Conservation (phyloP, 2,113 vertebrate genomes). For the Cyprinodon brontotheroides region DNA sequence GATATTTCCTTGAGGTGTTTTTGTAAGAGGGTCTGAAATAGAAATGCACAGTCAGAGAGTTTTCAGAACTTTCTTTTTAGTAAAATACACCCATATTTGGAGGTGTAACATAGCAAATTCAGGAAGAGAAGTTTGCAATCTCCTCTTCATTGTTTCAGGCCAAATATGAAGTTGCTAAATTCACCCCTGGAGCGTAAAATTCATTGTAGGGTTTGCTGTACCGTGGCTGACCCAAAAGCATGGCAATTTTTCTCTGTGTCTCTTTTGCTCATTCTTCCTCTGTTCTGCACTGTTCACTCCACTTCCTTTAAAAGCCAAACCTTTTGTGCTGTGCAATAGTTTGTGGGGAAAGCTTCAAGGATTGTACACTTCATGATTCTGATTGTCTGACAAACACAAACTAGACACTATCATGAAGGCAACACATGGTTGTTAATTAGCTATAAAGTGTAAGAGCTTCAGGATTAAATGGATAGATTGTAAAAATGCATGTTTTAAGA, state of each 20-base stretch:
- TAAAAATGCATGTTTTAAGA: background rate
- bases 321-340: slow-evolving; percentile 44
- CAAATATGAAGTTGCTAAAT: slow-evolving; percentile 42
- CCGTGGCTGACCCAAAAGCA: slow-evolving; percentile 12
- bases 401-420: background rate
- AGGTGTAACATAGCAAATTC: no score
- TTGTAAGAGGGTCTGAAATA: no score
- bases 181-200: slow-evolving; percentile 51
- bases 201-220: slow-evolving; percentile 38
- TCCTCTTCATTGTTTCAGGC: slow-evolving; percentile 32
- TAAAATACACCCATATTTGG: no score
- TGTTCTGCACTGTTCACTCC: slow-evolving; percentile 10
- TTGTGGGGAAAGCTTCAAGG: slow-evolving; percentile 39
- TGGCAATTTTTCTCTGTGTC: slow-evolving; percentile 5
- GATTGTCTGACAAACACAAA: slow-evolving; percentile 11
- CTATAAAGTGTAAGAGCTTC: slow-evolving; percentile 20
- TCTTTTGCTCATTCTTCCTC: slow-evolving; percentile 9
- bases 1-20: no score
- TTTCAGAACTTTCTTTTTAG: no score
- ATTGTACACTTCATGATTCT: slow-evolving; percentile 9
- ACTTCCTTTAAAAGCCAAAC: slow-evolving; percentile 21
- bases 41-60: no score
- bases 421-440: slow-evolving; percentile 29
- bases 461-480: background rate
- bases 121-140: slow-evolving; percentile 11